Percentiles rank a stretch among this genome's conserved stretches.
phyloP scores from a whole-genome alignment of 2,113 vertebrate species.

The Heliornis fulica region DNA sequence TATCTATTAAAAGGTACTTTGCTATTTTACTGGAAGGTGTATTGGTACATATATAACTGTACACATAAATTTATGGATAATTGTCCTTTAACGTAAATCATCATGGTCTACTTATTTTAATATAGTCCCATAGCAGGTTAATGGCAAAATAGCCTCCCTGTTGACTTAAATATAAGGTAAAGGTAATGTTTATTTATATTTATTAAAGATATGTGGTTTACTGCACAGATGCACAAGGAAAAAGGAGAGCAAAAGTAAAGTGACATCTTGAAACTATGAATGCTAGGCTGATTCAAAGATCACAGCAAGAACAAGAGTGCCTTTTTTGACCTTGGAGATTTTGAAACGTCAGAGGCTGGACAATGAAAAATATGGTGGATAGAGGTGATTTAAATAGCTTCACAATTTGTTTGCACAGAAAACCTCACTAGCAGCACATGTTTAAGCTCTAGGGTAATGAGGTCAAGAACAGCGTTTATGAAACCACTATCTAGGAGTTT shows the following conservation, averaged over 20 bases:
- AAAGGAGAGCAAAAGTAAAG: background rate
- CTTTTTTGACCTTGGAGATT: background rate
- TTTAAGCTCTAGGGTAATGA: background rate
- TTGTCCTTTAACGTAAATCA: background rate
- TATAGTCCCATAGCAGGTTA: conserved; percentile 66
- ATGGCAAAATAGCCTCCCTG: conserved; percentile 81
- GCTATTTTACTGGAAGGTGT: background rate
- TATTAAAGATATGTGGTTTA: conserved; percentile 62
- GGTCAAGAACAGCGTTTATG: background rate
- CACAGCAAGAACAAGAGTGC: background rate
- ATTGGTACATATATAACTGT: background rate
- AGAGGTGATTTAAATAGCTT: background rate
- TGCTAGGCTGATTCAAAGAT: background rate
- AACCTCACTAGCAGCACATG: background rate
- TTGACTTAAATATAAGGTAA: conserved; percentile 81
- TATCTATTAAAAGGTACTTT: background rate
- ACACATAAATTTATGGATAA: background rate
- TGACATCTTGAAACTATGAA: background rate
- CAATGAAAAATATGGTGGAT: background rate
- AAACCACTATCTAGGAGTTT: background rate
- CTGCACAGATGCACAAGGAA: background rate
- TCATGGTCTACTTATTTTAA: background rate
- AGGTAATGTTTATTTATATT: conserved; percentile 81
- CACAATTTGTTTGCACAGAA: background rate
- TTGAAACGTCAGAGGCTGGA: background rate